A percentile compares a stretch with the other conserved stretches of the same genome.
Conservation (phyloP, 2,113 vertebrate genomes). For the Melanerpes formicivorus region DNA sequence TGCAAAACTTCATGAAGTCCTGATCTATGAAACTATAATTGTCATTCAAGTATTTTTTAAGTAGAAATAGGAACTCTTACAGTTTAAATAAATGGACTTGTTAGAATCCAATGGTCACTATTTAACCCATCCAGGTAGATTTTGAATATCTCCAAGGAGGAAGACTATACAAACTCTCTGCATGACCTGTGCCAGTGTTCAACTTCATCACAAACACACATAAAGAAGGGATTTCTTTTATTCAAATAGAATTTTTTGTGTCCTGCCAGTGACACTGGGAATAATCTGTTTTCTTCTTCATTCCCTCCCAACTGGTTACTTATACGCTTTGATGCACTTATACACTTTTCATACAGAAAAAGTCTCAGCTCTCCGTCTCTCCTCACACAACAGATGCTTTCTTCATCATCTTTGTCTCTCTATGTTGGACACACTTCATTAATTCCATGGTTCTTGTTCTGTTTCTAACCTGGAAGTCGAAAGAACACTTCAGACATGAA, state of each 20-base stretch:
- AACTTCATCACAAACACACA: neutral
- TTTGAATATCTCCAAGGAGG: neutral
- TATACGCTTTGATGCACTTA: too few species aligned
- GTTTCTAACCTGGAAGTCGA: neutral
- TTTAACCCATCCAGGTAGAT: neutral
- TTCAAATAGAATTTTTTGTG: neutral
- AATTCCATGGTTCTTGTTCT: neutral
- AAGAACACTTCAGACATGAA: neutral
- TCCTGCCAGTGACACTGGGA: neutral
- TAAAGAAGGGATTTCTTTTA: neutral
- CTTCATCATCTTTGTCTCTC: neutral
- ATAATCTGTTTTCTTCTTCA: neutral
- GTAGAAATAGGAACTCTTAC: neutral
- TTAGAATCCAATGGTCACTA: neutral
- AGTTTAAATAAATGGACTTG: neutral
- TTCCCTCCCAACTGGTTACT: neutral
- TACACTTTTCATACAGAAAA: neutral
- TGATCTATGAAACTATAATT: neutral
- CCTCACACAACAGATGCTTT: neutral
- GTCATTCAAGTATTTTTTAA: neutral
- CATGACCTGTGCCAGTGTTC: neutral
- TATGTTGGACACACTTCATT: neutral
- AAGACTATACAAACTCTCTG: neutral
- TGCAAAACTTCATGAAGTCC: neutral
- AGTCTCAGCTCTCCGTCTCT: neutral